Base-by-base conservation (phyloP, 2,113 vertebrate genomes). In the Takifugu bimaculatus region DNA sequence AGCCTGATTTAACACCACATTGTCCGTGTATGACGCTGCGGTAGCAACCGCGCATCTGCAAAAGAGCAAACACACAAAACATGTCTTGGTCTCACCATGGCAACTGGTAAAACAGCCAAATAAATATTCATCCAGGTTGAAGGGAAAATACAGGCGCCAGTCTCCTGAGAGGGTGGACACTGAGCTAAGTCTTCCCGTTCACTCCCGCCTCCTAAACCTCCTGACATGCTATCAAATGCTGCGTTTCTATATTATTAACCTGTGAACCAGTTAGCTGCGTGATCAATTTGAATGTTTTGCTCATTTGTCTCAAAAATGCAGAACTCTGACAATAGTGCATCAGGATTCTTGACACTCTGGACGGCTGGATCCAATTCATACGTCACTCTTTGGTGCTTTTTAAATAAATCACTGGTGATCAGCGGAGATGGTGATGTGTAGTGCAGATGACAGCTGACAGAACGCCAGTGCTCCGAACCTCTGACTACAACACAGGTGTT, bases 101-200 rank as follows among this genome's bases (percentile, higher is more conserved):
- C 75, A 84, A 84, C 81, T 57, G 68, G 70, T 67, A 57, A 74
- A 80, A 78, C 53, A 65, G 65, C 53, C 2, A 64, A 72, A 60
- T 74, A 77, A 82, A 71, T 45, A 1, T 3, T 57, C 50, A 69
- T 55, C 63, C 60, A 26, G 0, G 61, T 60, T 56, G 25, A 49
- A 55, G 13, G 14, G 48, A 49, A 53, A 67, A 60, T 2, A 32
- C 47, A 55, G 64, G 35, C 48, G 62, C 13, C 32, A 43, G 56
- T 49, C 43, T 28, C 11, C 12, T 13, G 44, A 45, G 44, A 15
- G 6, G 10, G 14, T 11, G 2, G 44, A 15, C 6, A 57, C 0
- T 54, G 43, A 68, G 49, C 20, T 20, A 20, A 20, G 20, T 20
- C 20, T 20, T 20, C 20, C 20, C 14, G 65, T 67, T 70, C 65